Evolutionary conservation across 2,797 vertebrate genomes (phyloP).

Genomic region (Enteromius paludinosus): DNA sequence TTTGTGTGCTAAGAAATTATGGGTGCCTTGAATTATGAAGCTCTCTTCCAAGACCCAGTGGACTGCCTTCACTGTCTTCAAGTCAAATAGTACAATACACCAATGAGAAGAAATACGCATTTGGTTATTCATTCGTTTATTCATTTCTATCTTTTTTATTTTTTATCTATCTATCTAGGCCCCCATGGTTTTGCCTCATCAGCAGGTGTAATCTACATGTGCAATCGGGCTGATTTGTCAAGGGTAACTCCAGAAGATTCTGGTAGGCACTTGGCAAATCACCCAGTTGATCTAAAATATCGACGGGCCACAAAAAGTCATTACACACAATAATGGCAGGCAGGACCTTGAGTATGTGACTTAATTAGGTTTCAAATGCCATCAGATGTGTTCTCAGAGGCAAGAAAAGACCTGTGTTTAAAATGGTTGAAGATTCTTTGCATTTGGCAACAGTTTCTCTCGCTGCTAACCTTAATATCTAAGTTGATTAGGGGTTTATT

Average conservation of each 20-base stretch:
- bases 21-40: background rate
- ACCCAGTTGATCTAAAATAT: slow-evolving; percentile 87
- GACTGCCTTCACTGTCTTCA: background rate
- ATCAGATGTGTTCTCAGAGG: slow-evolving; percentile 69
- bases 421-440: slow-evolving; percentile 32
- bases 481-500: slow-evolving; percentile 26
- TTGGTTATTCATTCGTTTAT: background rate
- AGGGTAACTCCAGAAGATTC: slow-evolving; percentile 82
- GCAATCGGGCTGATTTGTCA: slow-evolving; percentile 82
- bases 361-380: slow-evolving; percentile 84
- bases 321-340: slow-evolving; percentile 84
- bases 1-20: background rate
- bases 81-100: background rate
- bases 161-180: background rate
- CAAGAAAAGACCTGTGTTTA: slow-evolving; percentile 61
- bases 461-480: slow-evolving; percentile 3
- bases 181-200: slow-evolving; percentile 73
- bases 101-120: background rate
- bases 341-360: slow-evolving; percentile 83
- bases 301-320: slow-evolving; percentile 82
- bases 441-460: background rate
- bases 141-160: background rate
- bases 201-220: slow-evolving; percentile 79
- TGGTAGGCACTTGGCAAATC: slow-evolving; percentile 83
- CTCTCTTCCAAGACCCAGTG: background rate